Evolutionary conservation across 2,888 invertebrate species (phyloP).

Genomic region (Aspidiotus destructor): DNA sequence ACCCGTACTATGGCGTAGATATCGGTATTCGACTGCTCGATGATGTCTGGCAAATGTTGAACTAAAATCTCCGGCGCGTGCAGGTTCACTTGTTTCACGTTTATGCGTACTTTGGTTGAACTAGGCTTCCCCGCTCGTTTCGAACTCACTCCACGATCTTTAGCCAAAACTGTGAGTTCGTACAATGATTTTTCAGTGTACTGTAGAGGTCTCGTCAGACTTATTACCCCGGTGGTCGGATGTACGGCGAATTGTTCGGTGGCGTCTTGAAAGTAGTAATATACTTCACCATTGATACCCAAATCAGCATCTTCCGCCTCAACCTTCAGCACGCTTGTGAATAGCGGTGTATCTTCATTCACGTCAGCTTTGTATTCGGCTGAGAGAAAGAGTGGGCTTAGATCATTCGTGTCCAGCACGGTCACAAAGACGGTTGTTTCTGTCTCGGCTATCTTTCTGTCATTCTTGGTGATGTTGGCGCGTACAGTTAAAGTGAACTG

Average conservation of each 20-base stretch:
- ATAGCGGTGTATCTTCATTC: conserved; percentile 76
- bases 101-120: conserved; percentile 64
- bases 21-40: conserved; percentile 69
- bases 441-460: conserved; percentile 50
- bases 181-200: conserved; percentile 61
- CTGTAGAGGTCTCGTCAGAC: conserved; percentile 65
- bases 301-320: conserved; percentile 91
- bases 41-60: conserved; percentile 66
- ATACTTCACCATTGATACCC: conserved; percentile 92
- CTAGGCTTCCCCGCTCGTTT: conserved; percentile 53
- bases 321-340: conserved; percentile 67
- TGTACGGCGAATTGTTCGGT: conserved; percentile 85
- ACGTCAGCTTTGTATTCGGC: conserved; percentile 78
- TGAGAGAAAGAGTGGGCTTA: conserved; percentile 86
- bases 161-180: conserved; percentile 69
- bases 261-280: conserved; percentile 77
- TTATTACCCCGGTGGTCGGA: conserved; percentile 80
- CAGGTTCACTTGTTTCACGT: conserved; percentile 71
- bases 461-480: conserved; percentile 49
- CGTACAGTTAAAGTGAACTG: conserved; percentile 68
- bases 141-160: conserved; percentile 66
- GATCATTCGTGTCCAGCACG: conserved; percentile 77
- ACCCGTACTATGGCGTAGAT: conserved; percentile 84
- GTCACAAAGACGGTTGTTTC: conserved; percentile 61
- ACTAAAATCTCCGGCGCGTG: conserved; percentile 75